phyloP scores from a whole-genome alignment of 1,140 invertebrate species.

The Drosophila setifemur region DNA sequence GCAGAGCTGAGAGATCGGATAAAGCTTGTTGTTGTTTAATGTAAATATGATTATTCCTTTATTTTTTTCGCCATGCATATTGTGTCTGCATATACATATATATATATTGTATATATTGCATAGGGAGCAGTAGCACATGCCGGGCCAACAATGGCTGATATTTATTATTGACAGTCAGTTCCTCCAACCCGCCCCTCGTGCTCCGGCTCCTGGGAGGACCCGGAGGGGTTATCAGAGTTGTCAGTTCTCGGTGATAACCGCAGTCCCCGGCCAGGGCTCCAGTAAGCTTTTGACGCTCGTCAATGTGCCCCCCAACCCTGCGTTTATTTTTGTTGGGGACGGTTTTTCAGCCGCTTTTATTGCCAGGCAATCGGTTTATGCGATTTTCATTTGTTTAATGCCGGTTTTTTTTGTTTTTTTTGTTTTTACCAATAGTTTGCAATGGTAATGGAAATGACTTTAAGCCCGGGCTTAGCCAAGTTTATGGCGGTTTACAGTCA shows the following conservation, averaged over 20 bases:
- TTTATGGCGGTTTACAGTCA: constrained; percentile 56
- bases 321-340: constrained; percentile 59
- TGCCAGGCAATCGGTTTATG: constrained; percentile 57
- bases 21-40: constrained; percentile 62
- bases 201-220: constrained; percentile 31
- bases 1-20: not conserved
- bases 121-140: constrained; percentile 6
- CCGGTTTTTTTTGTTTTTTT: too few species aligned
- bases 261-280: not conserved
- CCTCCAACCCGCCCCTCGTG: constrained; percentile 1
- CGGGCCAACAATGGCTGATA: constrained; percentile 73
- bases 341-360: constrained; percentile 40
- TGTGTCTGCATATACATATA: constrained; percentile 2
- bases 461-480: constrained; percentile 61
- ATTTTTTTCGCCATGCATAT: constrained; percentile 35
- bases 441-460: constrained; percentile 33
- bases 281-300: constrained; percentile 58
- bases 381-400: constrained; percentile 74
- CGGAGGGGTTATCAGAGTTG: constrained; percentile 70
- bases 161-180: constrained; percentile 76
- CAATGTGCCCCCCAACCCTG: not conserved
- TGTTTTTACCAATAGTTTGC: constrained; percentile 46
- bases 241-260: constrained; percentile 66
- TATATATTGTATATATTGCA: constrained; percentile 24
- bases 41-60: constrained; percentile 74